phyloP scores from a whole-genome alignment of 2,888 invertebrate species.

The Cephus nigrinus region DNA sequence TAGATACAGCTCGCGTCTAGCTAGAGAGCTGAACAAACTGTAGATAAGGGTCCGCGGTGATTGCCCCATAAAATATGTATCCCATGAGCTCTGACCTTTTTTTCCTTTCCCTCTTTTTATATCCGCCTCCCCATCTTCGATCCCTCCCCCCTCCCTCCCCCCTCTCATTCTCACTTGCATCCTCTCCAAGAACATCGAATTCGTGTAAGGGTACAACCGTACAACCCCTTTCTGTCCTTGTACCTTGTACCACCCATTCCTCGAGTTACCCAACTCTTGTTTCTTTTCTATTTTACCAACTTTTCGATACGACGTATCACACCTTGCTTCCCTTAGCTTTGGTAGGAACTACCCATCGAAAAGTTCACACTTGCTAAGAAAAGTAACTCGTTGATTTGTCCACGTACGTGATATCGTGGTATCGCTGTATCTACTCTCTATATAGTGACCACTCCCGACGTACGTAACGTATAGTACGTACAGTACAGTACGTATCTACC shows the following conservation, averaged over 20 bases:
- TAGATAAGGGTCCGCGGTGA: slow-evolving; percentile 62
- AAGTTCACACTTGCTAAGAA: not conserved
- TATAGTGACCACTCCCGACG: not conserved
- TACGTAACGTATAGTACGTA: not conserved
- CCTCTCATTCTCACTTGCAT: slow-evolving; percentile 33
- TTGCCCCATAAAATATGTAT: slow-evolving; percentile 65
- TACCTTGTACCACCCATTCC: slow-evolving; percentile 2
- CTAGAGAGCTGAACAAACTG: slow-evolving; percentile 57
- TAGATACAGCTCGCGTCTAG: slow-evolving; percentile 28
- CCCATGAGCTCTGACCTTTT: slow-evolving; percentile 45
- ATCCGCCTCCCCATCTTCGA: slow-evolving; percentile 7
- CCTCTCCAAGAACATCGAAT: slow-evolving; percentile 9
- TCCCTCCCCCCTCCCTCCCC: slow-evolving; percentile 22
- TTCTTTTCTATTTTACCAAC: not conserved
- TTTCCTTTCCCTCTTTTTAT: slow-evolving; percentile 26
- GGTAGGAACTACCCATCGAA: not conserved
- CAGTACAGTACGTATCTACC: not conserved
- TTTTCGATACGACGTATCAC: not conserved
- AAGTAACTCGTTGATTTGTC: not conserved
- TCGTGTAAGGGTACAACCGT: not conserved
- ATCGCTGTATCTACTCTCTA: not conserved
- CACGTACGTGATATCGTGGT: not conserved
- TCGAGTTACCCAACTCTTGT: not conserved
- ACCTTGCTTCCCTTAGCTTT: not conserved
- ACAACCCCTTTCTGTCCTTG: slow-evolving; percentile 8